phyloP scores from a whole-genome alignment of 2,888 invertebrate species.

The Drosophila hamatofila region DNA sequence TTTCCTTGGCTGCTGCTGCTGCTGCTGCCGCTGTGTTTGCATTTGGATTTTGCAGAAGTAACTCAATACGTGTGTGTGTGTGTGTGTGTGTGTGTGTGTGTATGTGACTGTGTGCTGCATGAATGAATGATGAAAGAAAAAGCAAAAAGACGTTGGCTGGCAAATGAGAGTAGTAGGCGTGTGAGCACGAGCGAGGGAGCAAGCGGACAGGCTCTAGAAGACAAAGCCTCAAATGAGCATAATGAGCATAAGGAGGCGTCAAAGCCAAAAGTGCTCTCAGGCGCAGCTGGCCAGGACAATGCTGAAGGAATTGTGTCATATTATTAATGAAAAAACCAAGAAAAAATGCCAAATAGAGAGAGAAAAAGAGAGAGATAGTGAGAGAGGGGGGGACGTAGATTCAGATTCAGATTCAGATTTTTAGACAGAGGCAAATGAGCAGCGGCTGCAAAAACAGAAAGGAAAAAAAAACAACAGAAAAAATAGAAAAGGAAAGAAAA shows the following conservation, averaged over 20 bases:
- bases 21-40: constrained; percentile 56
- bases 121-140: constrained; percentile 79
- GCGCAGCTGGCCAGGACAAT: constrained; percentile 73
- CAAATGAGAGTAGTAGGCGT: constrained; percentile 21
- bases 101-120: constrained; percentile 36
- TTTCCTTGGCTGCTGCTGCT: constrained; percentile 29
- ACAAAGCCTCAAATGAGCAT: constrained; percentile 82
- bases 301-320: constrained; percentile 77
- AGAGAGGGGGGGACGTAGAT: constrained; percentile 7
- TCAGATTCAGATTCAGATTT: constrained; percentile 38
- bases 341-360: background rate
- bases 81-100: background rate
- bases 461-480: constrained; percentile 11
- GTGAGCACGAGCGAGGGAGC: background rate
- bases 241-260: constrained; percentile 79
- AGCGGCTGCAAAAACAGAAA: constrained; percentile 37
- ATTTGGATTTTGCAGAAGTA: constrained; percentile 73
- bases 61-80: constrained; percentile 7
- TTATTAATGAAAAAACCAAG: constrained; percentile 71
- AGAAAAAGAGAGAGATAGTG: background rate
- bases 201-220: constrained; percentile 37
- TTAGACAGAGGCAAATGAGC: constrained; percentile 62
- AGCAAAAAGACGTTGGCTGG: constrained; percentile 59
- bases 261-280: constrained; percentile 78
- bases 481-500: constrained; percentile 38